These are phyloP conservation scores for Melanostoma mellinum DNA, from an alignment of 2,888 invertebrate species.

Conservation along the genomic window DNA sequence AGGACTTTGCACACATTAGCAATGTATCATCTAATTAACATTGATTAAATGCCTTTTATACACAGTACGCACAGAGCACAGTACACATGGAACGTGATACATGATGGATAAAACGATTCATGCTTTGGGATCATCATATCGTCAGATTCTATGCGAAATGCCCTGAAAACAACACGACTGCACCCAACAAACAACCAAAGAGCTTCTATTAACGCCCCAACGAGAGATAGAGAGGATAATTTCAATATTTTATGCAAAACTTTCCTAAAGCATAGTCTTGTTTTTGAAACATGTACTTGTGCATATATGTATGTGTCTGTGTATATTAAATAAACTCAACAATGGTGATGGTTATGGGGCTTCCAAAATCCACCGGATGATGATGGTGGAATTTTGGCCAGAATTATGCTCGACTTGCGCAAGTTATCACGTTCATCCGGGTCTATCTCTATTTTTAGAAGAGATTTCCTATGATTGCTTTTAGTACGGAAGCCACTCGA, in stretches of 20 bases:
- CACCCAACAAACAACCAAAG: background rate
- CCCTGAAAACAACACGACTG: background rate
- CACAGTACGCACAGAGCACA: background rate
- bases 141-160: conserved; percentile 13
- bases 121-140: conserved; percentile 27
- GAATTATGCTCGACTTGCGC: conserved; percentile 17
- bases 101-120: conserved; percentile 20
- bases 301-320: too few species aligned
- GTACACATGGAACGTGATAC: conserved; percentile 28
- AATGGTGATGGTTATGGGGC: background rate
- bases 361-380: conserved; percentile 16
- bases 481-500: conserved; percentile 35
- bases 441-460: background rate
- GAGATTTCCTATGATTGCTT: conserved; percentile 42
- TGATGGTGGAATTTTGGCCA: conserved; percentile 10
- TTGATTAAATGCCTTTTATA: conserved; percentile 63
- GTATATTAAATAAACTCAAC: background rate
- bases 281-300: too few species aligned
- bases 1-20: conserved; percentile 43
- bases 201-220: background rate
- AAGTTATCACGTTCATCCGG: conserved; percentile 8
- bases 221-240: conserved; percentile 3
- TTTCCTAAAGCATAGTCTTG: conserved; percentile 15
- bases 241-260: conserved; percentile 54
- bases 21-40: conserved; percentile 60